phyloP scores from a whole-genome alignment of 2,797 vertebrate genomes.

The Odontamblyopus lacepedii region DNA sequence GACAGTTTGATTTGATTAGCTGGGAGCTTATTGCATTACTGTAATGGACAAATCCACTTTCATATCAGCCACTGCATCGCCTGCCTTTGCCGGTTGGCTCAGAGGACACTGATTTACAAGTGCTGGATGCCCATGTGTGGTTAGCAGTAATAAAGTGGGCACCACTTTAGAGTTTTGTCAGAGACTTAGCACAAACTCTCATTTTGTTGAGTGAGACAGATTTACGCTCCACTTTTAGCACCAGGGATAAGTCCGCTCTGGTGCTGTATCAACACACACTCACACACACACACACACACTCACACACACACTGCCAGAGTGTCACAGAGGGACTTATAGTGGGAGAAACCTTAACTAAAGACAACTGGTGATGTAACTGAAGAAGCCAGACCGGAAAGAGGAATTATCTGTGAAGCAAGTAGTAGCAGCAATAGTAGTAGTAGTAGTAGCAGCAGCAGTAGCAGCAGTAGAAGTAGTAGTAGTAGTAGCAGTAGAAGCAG shows the following conservation, averaged over 20 bases:
- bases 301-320: not conserved
- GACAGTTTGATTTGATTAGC: slow-evolving; percentile 56
- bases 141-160: slow-evolving; percentile 9
- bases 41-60: slow-evolving; percentile 51
- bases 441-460: no score
- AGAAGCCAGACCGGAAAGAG: not conserved
- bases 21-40: slow-evolving; percentile 52
- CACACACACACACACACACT: no score
- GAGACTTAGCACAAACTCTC: slow-evolving; percentile 35
- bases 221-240: slow-evolving; percentile 50
- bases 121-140: slow-evolving; percentile 6
- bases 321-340: not conserved
- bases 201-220: slow-evolving; percentile 60
- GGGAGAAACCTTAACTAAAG: not conserved
- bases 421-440: no score
- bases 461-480: no score
- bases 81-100: slow-evolving; percentile 44
- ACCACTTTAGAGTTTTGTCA: slow-evolving; percentile 5
- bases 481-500: no score
- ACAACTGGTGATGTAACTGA: not conserved
- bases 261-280: not conserved
- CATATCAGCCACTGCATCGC: slow-evolving; percentile 39
- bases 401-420: not conserved
- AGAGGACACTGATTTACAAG: slow-evolving; percentile 54
- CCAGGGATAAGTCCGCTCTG: not conserved